These are phyloP conservation scores for Ceramica pisi DNA, from an alignment of 2,888 invertebrate species.

Conservation along the genomic window DNA sequence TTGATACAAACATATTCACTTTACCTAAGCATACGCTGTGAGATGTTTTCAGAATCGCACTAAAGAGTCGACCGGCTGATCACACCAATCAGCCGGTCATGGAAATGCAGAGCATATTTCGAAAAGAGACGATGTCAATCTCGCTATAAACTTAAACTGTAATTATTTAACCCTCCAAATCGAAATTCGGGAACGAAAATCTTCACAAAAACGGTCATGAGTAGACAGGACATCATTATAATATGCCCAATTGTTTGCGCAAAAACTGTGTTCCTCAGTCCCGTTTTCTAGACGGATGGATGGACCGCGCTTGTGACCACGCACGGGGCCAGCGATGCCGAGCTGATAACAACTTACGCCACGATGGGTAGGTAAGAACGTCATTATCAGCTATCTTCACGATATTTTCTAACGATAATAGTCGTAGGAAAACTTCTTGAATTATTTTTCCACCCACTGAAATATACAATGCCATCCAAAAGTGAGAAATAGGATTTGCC, in stretches of 20 bases:
- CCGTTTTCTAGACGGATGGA: neutral
- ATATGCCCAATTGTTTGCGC: neutral
- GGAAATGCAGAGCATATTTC: no score
- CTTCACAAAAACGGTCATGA: neutral
- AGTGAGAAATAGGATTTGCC: neutral
- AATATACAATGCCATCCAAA: neutral
- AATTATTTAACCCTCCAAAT: no score
- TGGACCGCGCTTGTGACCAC: neutral
- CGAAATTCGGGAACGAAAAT: neutral
- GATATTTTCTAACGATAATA: neutral
- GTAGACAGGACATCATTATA: neutral
- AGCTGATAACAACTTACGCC: neutral
- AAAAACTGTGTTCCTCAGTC: neutral
- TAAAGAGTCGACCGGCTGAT: no score
- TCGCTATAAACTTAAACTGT: no score
- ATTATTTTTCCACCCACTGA: neutral
- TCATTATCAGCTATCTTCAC: neutral
- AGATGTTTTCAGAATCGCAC: no score
- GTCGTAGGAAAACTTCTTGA: neutral
- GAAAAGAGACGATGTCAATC: no score
- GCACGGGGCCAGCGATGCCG: neutral
- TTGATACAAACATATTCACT: no score
- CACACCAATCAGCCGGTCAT: no score
- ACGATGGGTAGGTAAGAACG: neutral
- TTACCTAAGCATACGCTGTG: no score